phyloP scores from a whole-genome alignment of 1,140 invertebrate species.

The Drosophila pandora region DNA sequence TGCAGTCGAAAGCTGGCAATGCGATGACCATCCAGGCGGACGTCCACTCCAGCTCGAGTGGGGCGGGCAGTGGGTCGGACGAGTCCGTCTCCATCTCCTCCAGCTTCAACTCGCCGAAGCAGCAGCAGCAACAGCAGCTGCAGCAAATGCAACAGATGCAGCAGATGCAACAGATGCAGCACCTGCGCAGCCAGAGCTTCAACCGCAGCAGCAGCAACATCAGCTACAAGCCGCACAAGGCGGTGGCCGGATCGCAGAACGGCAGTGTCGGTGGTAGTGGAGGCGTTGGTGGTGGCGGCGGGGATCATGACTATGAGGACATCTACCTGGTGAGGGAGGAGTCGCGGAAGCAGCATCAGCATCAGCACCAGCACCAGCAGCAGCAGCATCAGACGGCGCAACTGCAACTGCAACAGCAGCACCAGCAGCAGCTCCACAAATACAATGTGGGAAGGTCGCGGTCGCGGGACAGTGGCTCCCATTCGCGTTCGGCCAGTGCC shows the following conservation, averaged over 20 bases:
- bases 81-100: slow-evolving; percentile 86
- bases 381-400: slow-evolving; percentile 32
- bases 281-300: slow-evolving; percentile 27
- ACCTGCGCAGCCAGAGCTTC: slow-evolving; percentile 43
- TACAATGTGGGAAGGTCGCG: slow-evolving; percentile 83
- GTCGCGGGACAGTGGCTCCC: slow-evolving; percentile 88
- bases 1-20: slow-evolving; percentile 61
- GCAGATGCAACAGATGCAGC: slow-evolving; percentile 12
- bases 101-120: slow-evolving; percentile 75
- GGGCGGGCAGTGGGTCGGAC: slow-evolving; percentile 86
- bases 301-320: slow-evolving; percentile 90
- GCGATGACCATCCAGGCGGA: slow-evolving; percentile 87
- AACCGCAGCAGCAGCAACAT: slow-evolving; percentile 39
- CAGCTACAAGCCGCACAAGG: slow-evolving; percentile 54
- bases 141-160: slow-evolving; percentile 36
- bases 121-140: slow-evolving; percentile 59
- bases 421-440: slow-evolving; percentile 59
- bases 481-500: slow-evolving; percentile 87
- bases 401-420: slow-evolving; percentile 43
- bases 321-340: slow-evolving; percentile 88
- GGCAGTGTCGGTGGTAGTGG: slow-evolving; percentile 4
- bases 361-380: slow-evolving; percentile 48
- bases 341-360: slow-evolving; percentile 77
- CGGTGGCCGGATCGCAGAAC: slow-evolving; percentile 22
- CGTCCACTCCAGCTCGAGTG: slow-evolving; percentile 87